These are phyloP conservation scores for Procambarus virginalis DNA, from an alignment of 1,140 invertebrate genomes.

Conservation along the genomic window DNA sequence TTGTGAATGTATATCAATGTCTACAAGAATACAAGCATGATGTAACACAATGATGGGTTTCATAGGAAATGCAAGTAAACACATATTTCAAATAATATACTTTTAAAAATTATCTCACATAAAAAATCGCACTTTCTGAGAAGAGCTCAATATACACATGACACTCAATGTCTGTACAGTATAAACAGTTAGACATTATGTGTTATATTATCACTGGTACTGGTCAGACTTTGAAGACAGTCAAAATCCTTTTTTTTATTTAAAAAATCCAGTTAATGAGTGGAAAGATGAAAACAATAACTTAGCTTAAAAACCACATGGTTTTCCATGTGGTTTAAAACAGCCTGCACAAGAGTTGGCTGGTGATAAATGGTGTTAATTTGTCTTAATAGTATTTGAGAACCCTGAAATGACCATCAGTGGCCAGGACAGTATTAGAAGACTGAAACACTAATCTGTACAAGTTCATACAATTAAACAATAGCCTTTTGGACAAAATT, in stretches of 20 bases:
- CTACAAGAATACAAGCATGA: too few species aligned
- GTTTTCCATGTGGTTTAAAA: background rate
- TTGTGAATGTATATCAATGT: too few species aligned
- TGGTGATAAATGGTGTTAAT: background rate
- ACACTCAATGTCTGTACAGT: conserved; percentile 54
- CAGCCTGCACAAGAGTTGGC: background rate
- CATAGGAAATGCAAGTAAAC: conserved; percentile 22
- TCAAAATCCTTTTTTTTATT: background rate
- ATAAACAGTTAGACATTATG: conserved; percentile 25
- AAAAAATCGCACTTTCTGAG: conserved; percentile 65
- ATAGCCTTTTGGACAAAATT: background rate
- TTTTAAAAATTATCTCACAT: conserved; percentile 67
- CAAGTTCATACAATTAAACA: background rate
- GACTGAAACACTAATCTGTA: background rate
- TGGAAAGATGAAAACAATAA: background rate
- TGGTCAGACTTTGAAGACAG: background rate
- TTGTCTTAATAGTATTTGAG: background rate
- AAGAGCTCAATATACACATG: conserved; percentile 60
- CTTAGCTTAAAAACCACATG: background rate
- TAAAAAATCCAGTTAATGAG: background rate
- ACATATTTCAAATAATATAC: conserved; percentile 64
- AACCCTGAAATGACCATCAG: background rate
- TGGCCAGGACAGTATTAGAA: background rate
- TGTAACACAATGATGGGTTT: too few species aligned
- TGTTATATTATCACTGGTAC: conserved; percentile 2